Conservation (phyloP, 1,140 invertebrate species). For the Brachionus rubens region DNA sequence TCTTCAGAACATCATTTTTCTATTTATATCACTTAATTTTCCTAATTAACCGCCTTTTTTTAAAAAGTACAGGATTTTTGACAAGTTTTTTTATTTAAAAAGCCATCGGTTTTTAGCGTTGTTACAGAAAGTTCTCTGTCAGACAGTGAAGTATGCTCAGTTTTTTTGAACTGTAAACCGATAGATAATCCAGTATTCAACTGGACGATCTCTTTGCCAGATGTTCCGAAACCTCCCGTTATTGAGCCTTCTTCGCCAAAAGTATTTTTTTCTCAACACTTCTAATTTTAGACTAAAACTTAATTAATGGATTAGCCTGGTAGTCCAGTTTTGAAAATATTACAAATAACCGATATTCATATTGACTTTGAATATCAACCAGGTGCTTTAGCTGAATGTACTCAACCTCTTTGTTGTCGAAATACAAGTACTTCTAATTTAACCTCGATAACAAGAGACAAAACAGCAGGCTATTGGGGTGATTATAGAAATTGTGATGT, state of each 20-base stretch:
- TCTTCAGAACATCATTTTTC: too few relatives aligned
- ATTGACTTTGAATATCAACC: constrained; percentile 46
- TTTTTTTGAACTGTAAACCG: background rate
- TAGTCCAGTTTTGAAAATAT: constrained; percentile 3
- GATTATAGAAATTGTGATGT: constrained; percentile 61
- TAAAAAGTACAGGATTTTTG: too few relatives aligned
- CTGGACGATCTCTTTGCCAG: constrained; percentile 38
- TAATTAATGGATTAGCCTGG: too few relatives aligned
- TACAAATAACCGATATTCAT: constrained; percentile 43
- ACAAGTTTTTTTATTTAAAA: background rate
- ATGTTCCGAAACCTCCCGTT: constrained; percentile 16
- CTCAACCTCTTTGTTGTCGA: constrained; percentile 9
- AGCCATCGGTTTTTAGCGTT: constrained; percentile 5
- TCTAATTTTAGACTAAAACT: too few relatives aligned
- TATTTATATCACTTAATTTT: too few relatives aligned
- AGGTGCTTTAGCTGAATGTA: constrained; percentile 58
- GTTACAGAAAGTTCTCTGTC: background rate
- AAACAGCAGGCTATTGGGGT: constrained; percentile 53
- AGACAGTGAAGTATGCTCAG: constrained; percentile 1
- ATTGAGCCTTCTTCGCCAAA: background rate
- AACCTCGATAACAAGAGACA: constrained; percentile 50
- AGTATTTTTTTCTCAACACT: background rate
- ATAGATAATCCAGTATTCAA: constrained; percentile 31
- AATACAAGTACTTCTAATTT: constrained; percentile 20
- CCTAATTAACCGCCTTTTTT: too few relatives aligned